Base-by-base conservation (phyloP, 2,888 invertebrate species). In the Antheraea assamensis region DNA sequence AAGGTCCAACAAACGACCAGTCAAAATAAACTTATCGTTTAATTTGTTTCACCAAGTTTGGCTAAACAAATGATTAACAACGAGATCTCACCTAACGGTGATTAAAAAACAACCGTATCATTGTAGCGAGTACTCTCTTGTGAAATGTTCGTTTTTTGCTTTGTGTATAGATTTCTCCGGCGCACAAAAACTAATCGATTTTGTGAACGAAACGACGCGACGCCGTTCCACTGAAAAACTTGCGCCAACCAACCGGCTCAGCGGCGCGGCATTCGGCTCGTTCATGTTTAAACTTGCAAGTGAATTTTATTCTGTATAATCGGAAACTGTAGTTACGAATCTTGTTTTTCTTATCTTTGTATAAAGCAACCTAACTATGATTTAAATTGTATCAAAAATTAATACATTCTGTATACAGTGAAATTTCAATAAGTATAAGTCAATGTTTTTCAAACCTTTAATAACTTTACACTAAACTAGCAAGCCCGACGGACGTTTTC, bases 181-280 rank as follows among this genome's bases (percentile, higher is more conserved):
- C 80, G 78, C 76, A 86, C 80, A 87, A 87, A 90, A 88, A 87
- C 79, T 84, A 85, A 88, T 87, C 84, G 86, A 88, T 82, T 74
- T 74, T 64, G 27, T 47, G 42, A 31, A 55, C 71, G 71, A 13
- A 42, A 13, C 42, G 42, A 42, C 42, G 42, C 42, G 42, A 42
- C 42, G 42, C 42, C 42, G 35, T 24, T 70, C 66, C 42, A 58
- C 52, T 35, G 68, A 74, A 74, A 81, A 77, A 76, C 76, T 72
- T 52, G 70, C 68, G 21, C 49, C 35, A 61, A 30, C 30, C 27
- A 24, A 70, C 30, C 31, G 64, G 27, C 77, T 58, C 24, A 58
- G 52, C 52, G 42, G 42, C 30, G 71, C 73, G 75, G 75, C 78
- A 66, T 15, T n/a, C 21, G 35, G 35, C 2, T 68, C 15, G 68